Evolutionary conservation across 92 coral and sea anemone genomes (phyloP), one percentile per base, ranked within the genome.

Genomic region (Paragorgia papillata): DNA sequence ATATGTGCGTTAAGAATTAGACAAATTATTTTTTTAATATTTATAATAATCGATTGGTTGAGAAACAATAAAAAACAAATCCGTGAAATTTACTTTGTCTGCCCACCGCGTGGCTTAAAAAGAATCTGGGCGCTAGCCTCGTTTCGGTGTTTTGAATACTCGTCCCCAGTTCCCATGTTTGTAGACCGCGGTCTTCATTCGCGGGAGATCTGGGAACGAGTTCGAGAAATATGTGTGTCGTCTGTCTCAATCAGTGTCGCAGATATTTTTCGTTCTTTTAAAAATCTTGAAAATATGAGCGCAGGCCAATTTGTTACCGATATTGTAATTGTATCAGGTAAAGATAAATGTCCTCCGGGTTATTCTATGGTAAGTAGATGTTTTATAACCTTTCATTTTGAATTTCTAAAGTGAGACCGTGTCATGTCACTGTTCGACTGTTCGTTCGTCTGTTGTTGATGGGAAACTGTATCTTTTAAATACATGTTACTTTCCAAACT

Each of bases 261-360:
- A n/a, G n/a, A n/a, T n/a, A n/a, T n/a, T n/a, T n/a, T n/a, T n/a
- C n/a, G n/a, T n/a, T n/a, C n/a, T n/a, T n/a, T n/a, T n/a, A n/a
- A n/a, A n/a, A n/a, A 46, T 58, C 37, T 25, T n/a, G 13, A 68
- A 44, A 68, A 44, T 54, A 28, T 15, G 14, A 68, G 75, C 19
- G n/a, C n/a, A n/a, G 41, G 59, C 17, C 90, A 80, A 14, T 87
- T 96, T 5, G 76, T 92, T 35, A 88, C 97, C 25, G 96, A 92
- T 53, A 82, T 92, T 10, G 82, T 76, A 34, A 78, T 92, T 67
- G 91, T 92, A 53, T 83, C 88, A 12, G 87, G 91, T 65, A 92
- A 74, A 69, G 92, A 87, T 3, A 87, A 86, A 53, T 85, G 89
- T 57, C 97, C 96, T 0, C 75, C 73, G 17, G 90, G 90, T 7